Percentiles rank a stretch among this genome's conserved stretches.
These are phyloP conservation scores for Erythrolamprus reginae DNA, from an alignment of 2,113 vertebrate species.

Conservation along the genomic window DNA sequence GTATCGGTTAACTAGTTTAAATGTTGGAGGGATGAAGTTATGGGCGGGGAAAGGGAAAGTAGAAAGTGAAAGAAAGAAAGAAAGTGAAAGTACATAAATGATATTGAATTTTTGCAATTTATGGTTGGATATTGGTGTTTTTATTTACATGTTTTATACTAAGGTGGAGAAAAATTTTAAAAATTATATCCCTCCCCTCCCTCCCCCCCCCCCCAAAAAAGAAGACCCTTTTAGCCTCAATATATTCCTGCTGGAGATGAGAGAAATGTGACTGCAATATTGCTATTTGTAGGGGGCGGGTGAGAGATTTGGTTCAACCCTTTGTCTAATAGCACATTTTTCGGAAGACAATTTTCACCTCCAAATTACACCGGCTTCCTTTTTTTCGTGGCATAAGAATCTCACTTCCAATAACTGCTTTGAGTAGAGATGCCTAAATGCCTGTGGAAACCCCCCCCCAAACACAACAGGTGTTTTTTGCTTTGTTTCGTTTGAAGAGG, in stretches of 20 bases:
- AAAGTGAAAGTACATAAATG: too few species aligned
- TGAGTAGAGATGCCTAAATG: not conserved
- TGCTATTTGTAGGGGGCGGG: not conserved
- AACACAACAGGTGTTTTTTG: not conserved
- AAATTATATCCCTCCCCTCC: too few species aligned
- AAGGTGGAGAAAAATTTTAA: too few species aligned
- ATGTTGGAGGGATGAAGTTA: too few species aligned
- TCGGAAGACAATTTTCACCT: not conserved
- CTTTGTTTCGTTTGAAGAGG: not conserved
- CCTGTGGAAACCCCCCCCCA: not conserved
- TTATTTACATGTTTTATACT: too few species aligned
- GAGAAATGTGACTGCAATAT: not conserved
- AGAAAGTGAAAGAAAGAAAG: too few species aligned
- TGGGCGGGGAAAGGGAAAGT: too few species aligned
- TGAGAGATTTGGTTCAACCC: not conserved
- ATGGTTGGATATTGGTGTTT: too few species aligned
- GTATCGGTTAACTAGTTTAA: too few species aligned
- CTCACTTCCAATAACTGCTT: too few species aligned
- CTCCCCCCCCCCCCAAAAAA: too few species aligned
- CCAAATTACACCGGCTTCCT: not conserved
- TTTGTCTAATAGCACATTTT: not conserved
- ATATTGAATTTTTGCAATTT: too few species aligned
- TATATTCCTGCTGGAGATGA: not conserved
- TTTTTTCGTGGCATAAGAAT: not conserved
- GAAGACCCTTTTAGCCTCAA: not conserved